These are phyloP conservation scores for Meloidogyne chitwoodi DNA, from an alignment of 1,140 invertebrate species.

Conservation along the genomic window DNA sequence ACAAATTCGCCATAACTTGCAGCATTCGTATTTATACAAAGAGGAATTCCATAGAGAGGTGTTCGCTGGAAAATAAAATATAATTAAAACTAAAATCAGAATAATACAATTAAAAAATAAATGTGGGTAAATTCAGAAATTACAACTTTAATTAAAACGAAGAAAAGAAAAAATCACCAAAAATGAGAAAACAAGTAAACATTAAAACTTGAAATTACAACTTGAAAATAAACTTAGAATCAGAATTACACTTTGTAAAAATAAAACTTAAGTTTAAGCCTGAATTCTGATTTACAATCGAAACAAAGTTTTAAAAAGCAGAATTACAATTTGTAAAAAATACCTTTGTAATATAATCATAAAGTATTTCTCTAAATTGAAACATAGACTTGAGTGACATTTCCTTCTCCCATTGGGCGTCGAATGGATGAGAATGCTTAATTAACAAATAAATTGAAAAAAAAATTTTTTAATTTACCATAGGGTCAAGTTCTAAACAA, in stretches of 20 bases:
- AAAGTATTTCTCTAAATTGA: constrained; percentile 6
- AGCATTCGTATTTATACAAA: constrained; percentile 98
- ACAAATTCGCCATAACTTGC: constrained; percentile 98
- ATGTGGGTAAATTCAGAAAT: too few relatives aligned
- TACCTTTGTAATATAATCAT: constrained; percentile 17
- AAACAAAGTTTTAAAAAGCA: neutral
- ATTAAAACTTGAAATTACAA: too few relatives aligned
- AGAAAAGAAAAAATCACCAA: too few relatives aligned
- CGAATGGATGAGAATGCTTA: constrained; percentile 54
- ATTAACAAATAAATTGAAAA: constrained; percentile 26
- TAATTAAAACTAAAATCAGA: too few relatives aligned
- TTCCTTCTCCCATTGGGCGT: constrained; percentile 58
- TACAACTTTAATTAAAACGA: too few relatives aligned
- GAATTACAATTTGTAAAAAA: neutral
- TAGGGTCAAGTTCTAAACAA: constrained; percentile 85
- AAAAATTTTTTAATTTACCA: constrained; percentile 64
- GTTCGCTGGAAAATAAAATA: constrained; percentile 69
- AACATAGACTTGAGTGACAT: constrained; percentile 14
- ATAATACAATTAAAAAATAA: too few relatives aligned
- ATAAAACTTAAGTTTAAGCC: neutral
- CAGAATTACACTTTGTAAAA: too few relatives aligned
- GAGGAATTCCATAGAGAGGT: constrained; percentile 79
- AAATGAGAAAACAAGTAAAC: too few relatives aligned
- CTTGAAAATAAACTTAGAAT: neutral
- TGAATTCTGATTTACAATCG: neutral